Percentiles rank a stretch among this genome's conserved stretches.
These are phyloP conservation scores for Galemys pyrenaicus DNA, from an alignment of 2,113 vertebrate species.

Conservation along the genomic window DNA sequence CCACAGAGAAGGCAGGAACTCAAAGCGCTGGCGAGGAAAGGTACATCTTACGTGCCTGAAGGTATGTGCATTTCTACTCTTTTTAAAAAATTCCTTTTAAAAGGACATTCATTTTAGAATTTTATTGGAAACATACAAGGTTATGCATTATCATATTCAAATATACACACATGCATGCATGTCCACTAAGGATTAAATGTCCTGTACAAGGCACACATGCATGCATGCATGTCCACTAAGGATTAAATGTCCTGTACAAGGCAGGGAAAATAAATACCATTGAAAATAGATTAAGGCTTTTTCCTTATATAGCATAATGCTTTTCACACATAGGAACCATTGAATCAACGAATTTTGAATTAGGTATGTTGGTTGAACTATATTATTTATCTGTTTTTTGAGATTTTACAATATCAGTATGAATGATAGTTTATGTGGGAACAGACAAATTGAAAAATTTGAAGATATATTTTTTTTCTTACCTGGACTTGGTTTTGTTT, in stretches of 20 bases:
- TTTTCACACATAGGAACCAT: not conserved
- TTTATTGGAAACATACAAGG: not conserved
- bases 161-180: not conserved
- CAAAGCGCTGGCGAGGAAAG: not conserved
- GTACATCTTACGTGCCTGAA: not conserved
- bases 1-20: not conserved
- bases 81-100: not conserved
- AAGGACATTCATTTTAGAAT: no score
- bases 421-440: not conserved
- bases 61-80: not conserved
- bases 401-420: not conserved
- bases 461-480: not conserved
- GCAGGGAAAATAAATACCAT: not conserved
- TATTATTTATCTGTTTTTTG: not conserved
- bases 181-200: not conserved
- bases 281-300: not conserved
- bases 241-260: not conserved
- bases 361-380: not conserved
- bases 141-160: not conserved
- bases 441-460: not conserved
- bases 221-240: not conserved
- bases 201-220: not conserved
- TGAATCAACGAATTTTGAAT: not conserved
- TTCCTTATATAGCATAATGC: not conserved
- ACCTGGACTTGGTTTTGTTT: not conserved